Conservation (phyloP, 2,797 vertebrate genomes). For the Micromesistius poutassou region DNA sequence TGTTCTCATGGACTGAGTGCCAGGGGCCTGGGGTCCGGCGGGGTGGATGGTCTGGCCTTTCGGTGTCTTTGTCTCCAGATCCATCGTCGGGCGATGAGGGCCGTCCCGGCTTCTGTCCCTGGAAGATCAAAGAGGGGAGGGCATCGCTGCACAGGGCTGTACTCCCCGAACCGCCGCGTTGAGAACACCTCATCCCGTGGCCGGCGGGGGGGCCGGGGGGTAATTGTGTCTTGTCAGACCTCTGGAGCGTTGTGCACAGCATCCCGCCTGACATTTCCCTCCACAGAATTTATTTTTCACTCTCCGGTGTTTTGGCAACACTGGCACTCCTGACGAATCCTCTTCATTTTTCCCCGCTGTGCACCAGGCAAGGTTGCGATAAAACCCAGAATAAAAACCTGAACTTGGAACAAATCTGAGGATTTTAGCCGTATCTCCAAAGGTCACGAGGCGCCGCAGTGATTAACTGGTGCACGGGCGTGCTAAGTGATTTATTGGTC, state of each 20-base stretch:
- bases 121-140: slow-evolving; percentile 57
- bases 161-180: slow-evolving; percentile 59
- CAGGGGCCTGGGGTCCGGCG: not conserved
- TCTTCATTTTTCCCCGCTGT: slow-evolving; percentile 25
- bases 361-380: slow-evolving; percentile 40
- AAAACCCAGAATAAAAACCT: slow-evolving; percentile 46
- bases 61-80: slow-evolving; percentile 57
- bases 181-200: slow-evolving; percentile 66
- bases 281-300: slow-evolving; percentile 68
- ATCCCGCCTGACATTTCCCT: slow-evolving; percentile 66
- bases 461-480: slow-evolving; percentile 29
- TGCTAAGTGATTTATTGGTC: slow-evolving; percentile 2
- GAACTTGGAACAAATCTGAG: slow-evolving; percentile 36
- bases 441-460: slow-evolving; percentile 40
- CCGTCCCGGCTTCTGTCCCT: slow-evolving; percentile 40
- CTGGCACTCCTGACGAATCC: slow-evolving; percentile 58
- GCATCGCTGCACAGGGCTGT: slow-evolving; percentile 47
- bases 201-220: slow-evolving; percentile 54
- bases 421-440: slow-evolving; percentile 43
- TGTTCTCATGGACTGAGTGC: slow-evolving; percentile 13
- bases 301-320: slow-evolving; percentile 69
- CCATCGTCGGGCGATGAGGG: slow-evolving; percentile 40
- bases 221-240: slow-evolving; percentile 73
- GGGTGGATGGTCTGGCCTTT: slow-evolving; percentile 24
- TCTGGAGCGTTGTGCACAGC: slow-evolving; percentile 67